These are phyloP conservation scores for Varecia variegata DNA, from an alignment of 2,797 vertebrate genomes.

Conservation along the genomic window DNA sequence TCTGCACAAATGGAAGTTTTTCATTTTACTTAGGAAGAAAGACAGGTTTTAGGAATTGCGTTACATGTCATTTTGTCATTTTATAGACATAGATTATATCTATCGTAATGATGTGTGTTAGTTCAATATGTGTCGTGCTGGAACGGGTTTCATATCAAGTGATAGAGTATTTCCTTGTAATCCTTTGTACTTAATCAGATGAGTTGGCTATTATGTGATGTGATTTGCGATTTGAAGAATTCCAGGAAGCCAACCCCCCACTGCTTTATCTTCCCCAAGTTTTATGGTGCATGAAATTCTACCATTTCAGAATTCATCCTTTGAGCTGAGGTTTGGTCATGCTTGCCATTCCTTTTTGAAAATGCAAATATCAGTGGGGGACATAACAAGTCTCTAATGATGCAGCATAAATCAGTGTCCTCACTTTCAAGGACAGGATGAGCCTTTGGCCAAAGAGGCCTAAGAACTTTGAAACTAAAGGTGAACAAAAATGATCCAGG, in stretches of 20 bases:
- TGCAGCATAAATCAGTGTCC: neutral
- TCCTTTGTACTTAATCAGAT: neutral
- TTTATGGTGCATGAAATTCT: neutral
- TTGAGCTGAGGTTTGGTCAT: neutral
- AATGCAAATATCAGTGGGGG: neutral
- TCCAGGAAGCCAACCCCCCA: neutral
- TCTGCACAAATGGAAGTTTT: neutral
- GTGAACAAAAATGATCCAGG: neutral
- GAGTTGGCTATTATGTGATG: neutral
- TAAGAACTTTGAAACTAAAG: neutral
- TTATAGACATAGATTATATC: neutral
- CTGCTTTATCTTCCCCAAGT: neutral
- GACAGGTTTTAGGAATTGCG: neutral
- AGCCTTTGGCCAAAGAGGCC: neutral
- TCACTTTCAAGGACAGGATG: neutral
- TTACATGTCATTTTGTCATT: neutral
- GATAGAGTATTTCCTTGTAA: neutral
- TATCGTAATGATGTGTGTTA: neutral
- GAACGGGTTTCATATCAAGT: neutral
- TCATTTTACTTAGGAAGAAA: conserved; percentile 21
- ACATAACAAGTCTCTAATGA: neutral
- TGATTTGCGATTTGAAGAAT: conserved; percentile 21
- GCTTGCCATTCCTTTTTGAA: neutral
- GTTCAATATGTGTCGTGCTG: neutral
- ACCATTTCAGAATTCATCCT: neutral